Base-by-base conservation (phyloP, 2,797 vertebrate species). In the Lagodon rhomboides region DNA sequence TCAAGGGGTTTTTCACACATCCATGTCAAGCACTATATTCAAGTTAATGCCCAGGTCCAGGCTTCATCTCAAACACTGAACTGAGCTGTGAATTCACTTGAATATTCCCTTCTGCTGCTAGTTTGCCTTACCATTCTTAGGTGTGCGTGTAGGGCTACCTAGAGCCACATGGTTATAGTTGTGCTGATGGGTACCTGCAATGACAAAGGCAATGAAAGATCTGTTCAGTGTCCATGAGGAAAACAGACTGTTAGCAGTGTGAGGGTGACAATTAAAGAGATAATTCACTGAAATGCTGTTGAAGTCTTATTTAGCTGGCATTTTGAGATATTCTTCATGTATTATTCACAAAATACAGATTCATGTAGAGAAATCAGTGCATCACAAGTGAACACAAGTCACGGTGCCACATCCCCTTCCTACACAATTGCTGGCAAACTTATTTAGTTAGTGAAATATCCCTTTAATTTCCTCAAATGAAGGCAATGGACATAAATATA, bases 161-260 rank as follows among this genome's bases (percentile, higher is more conserved):
- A 97, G 94, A 94, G 97, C 96, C 93, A 97, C 96, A 93, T 98
- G 97, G 93, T 98, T 99, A 95, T 97, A 98, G 95, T 95, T 97
- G 96, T 96, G 97, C 84, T 97, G 97, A 93, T 97, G 97, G 92
- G 96, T 95, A 95, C 97, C 98, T 98, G 96, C 94, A 97, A 98
- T 93, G 92, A 94, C 92, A 94, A 85, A 96, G 95, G 95, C 93
- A 96, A 95, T 88, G 89, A 92, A 83, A 96, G 87, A 85, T 81
- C 79, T 68, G 75, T 90, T 93, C 72, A 93, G 81, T 83, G 85
- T 80, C 83, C 51, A 85, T 69, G 80, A 83, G 84, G 63, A 85
- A 71, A 9, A 63, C 16, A 90, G 82, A 88, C 46, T 55, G 68
- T 77, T 59, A 81, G 82, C 74, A 74, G 61, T 34, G 62, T 47